phyloP scores from a whole-genome alignment of 2,888 invertebrate genomes.

The Oligia latruncula region DNA sequence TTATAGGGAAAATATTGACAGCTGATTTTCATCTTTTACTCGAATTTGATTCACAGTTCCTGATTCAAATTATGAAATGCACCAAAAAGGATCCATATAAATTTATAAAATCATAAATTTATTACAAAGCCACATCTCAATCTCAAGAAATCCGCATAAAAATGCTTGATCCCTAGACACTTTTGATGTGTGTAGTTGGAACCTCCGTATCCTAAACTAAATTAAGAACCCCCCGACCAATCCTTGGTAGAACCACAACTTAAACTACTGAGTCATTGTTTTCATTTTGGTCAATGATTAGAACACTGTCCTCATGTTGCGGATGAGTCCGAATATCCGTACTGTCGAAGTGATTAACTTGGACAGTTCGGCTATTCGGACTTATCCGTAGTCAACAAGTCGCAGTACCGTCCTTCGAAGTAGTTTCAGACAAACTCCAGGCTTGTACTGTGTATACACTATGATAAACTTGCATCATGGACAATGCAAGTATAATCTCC shows the following conservation, averaged over 20 bases:
- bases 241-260: neutral
- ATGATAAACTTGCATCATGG: neutral
- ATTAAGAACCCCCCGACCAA: neutral
- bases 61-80: no score
- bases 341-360: neutral
- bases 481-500: neutral
- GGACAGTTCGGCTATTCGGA: no score
- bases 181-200: no score
- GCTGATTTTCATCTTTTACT: no score
- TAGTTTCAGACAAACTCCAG: slow-evolving; percentile 3
- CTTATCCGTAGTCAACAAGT: no score
- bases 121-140: no score
- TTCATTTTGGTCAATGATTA: neutral
- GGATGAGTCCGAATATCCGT: neutral
- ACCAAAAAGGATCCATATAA: no score
- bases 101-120: no score
- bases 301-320: neutral
- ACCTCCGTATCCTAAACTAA: neutral
- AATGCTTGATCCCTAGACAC: no score
- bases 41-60: no score
- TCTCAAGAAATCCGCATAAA: no score
- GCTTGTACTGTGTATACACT: neutral
- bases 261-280: neutral
- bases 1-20: no score
- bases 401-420: neutral